phyloP scores from a whole-genome alignment of 2,113 vertebrate genomes.

The Ophthalmolycus amberensis region DNA sequence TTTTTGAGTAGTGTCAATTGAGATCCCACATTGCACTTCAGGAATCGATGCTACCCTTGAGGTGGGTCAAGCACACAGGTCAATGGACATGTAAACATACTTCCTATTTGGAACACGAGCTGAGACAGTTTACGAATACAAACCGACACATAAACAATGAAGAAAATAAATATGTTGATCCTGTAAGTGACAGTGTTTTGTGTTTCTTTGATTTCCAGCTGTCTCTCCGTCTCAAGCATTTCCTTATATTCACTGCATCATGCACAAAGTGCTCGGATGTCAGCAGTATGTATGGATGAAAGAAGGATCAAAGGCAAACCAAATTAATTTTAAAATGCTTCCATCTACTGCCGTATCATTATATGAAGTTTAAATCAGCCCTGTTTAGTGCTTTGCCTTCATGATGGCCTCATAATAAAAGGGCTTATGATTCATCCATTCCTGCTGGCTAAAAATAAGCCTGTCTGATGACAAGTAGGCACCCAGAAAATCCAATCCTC shows the following conservation, averaged over 20 bases:
- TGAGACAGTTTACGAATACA: not conserved
- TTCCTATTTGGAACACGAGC: too few relatives aligned
- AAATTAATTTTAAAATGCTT: conserved; percentile 64
- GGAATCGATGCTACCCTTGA: not conserved
- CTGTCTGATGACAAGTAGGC: conserved; percentile 40
- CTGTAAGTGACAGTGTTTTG: not conserved
- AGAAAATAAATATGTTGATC: not conserved
- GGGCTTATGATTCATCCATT: conserved; percentile 45
- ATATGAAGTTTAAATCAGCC: conserved; percentile 49
- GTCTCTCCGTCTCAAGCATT: not conserved
- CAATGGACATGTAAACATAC: not conserved
- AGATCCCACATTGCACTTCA: not conserved
- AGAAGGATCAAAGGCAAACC: conserved; percentile 55
- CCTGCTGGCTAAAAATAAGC: conserved; percentile 52
- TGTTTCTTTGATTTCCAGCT: conserved; percentile 29
- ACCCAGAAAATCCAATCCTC: conserved; percentile 1
- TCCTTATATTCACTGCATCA: conserved; percentile 33
- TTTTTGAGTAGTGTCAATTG: not conserved
- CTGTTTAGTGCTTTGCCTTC: conserved; percentile 42
- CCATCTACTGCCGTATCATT: conserved; percentile 57
- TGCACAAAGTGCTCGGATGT: conserved; percentile 26
- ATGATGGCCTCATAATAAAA: conserved; percentile 36
- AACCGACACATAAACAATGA: not conserved
- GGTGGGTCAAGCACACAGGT: not conserved
- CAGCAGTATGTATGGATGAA: conserved; percentile 51